Conservation (phyloP, 1,140 invertebrate genomes). For the Hylaeus volcanicus region DNA sequence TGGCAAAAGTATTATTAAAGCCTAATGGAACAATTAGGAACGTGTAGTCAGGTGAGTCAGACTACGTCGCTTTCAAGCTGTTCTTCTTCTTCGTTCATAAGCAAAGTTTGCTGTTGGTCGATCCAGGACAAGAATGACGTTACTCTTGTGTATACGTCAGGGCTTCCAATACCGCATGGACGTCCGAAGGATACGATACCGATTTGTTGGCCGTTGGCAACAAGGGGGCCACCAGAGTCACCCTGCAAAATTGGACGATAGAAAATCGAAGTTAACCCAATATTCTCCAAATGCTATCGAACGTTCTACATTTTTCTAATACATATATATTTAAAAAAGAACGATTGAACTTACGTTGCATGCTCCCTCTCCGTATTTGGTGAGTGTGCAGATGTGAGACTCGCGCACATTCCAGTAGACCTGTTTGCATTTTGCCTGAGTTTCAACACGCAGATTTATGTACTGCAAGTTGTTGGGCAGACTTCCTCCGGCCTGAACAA, state of each 20-base stretch:
- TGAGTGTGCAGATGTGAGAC: conserved; percentile 82
- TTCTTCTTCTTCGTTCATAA: not conserved
- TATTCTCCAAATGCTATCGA: not conserved
- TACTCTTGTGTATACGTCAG: conserved; percentile 82
- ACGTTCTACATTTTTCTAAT: not conserved
- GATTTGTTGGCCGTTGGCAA: conserved; percentile 66
- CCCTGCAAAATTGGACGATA: not conserved
- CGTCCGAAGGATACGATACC: conserved; percentile 85
- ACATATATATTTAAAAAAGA: not conserved
- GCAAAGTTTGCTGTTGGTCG: not conserved
- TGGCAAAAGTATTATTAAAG: too few species aligned
- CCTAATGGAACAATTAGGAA: too few species aligned
- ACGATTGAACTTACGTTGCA: conserved; percentile 79
- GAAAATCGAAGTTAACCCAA: too few species aligned
- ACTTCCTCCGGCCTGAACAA: conserved; percentile 48
- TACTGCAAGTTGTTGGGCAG: conserved; percentile 67
- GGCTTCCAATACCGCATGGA: conserved; percentile 82
- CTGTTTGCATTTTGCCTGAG: conserved; percentile 54
- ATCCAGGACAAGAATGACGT: conserved; percentile 77
- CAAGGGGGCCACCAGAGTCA: conserved; percentile 79
- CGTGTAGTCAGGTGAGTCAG: too few species aligned
- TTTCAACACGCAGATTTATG: conserved; percentile 60
- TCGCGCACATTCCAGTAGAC: conserved; percentile 6
- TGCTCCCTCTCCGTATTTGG: conserved; percentile 80
- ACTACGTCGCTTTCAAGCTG: not conserved